Evolutionary conservation across 1,140 invertebrate genomes (phyloP).

Genomic region (Drosophila sproati): DNA sequence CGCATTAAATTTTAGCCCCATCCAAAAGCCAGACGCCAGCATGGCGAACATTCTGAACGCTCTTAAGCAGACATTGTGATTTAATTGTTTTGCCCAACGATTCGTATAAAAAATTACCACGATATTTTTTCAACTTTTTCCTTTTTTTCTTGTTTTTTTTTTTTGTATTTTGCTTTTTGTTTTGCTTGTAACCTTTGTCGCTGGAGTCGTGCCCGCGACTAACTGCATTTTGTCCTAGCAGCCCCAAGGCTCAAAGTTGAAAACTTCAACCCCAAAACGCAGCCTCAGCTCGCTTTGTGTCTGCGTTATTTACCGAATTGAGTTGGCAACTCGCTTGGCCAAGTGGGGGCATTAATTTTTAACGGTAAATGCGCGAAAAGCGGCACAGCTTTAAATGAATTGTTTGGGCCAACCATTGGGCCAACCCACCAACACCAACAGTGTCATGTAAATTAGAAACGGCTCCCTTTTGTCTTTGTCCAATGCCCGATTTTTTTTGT

Average conservation of each 20-base stretch:
- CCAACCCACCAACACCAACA: constrained; percentile 7
- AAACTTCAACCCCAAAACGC: constrained; percentile 21
- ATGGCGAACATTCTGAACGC: constrained; percentile 48
- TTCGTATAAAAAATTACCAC: constrained; percentile 44
- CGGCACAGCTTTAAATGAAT: constrained; percentile 73
- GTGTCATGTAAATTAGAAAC: constrained; percentile 78
- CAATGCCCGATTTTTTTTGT: constrained; percentile 39
- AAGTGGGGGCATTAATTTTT: constrained; percentile 80
- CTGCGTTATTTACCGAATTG: constrained; percentile 76
- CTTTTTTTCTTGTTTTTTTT: constrained; percentile 26
- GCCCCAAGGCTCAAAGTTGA: constrained; percentile 11
- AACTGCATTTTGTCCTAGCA: constrained; percentile 37
- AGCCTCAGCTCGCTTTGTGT: constrained; percentile 14
- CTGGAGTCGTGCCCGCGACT: constrained; percentile 28
- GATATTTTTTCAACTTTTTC: constrained; percentile 25
- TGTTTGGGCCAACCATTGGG: constrained; percentile 44
- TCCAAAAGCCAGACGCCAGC: constrained; percentile 25
- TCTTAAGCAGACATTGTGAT: constrained; percentile 71
- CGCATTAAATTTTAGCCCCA: constrained; percentile 43
- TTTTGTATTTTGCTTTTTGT: constrained; percentile 10
- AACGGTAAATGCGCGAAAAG: constrained; percentile 81
- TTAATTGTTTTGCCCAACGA: constrained; percentile 72
- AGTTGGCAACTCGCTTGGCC: constrained; percentile 51
- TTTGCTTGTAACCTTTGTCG: constrained; percentile 8
- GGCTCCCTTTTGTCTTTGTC: constrained; percentile 60